A percentile compares a stretch with the other conserved stretches of the same genome.
These are phyloP conservation scores for Odocoileus virginianus DNA, from an alignment of 2,113 vertebrate species.

Conservation along the genomic window DNA sequence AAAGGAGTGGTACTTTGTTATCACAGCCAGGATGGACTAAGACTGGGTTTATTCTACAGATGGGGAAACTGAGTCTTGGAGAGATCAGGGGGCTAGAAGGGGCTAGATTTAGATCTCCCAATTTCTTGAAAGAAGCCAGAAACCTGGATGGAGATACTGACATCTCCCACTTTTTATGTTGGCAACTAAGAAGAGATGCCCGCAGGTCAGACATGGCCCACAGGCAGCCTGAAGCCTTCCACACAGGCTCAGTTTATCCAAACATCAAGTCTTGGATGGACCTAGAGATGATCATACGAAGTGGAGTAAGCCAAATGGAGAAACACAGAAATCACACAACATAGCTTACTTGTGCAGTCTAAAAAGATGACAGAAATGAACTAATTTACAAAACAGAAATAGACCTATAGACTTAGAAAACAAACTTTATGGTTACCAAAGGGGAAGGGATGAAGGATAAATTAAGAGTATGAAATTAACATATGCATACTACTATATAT, in stretches of 20 bases:
- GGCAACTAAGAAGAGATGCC: background rate
- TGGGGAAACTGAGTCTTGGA: background rate
- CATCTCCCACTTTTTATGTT: background rate
- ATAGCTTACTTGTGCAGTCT: background rate
- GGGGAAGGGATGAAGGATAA: background rate
- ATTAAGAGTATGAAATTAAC: background rate
- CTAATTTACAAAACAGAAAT: background rate
- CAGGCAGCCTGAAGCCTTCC: background rate
- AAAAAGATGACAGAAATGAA: background rate
- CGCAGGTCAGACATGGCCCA: background rate
- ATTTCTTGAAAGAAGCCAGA: background rate
- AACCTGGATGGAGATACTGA: fast-evolving
- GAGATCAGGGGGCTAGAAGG: background rate
- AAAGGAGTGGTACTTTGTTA: background rate
- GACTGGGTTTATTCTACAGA: background rate
- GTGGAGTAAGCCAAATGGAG: background rate
- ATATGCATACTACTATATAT: background rate
- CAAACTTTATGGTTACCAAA: background rate
- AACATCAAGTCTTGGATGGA: background rate
- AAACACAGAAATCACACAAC: background rate
- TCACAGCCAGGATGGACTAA: background rate
- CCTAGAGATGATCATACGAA: background rate
- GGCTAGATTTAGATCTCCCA: background rate
- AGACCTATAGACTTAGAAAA: background rate
- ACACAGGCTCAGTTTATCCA: fast-evolving